Evolutionary conservation across 2,113 vertebrate species (phyloP).

Genomic region (Capreolus pygargus): DNA sequence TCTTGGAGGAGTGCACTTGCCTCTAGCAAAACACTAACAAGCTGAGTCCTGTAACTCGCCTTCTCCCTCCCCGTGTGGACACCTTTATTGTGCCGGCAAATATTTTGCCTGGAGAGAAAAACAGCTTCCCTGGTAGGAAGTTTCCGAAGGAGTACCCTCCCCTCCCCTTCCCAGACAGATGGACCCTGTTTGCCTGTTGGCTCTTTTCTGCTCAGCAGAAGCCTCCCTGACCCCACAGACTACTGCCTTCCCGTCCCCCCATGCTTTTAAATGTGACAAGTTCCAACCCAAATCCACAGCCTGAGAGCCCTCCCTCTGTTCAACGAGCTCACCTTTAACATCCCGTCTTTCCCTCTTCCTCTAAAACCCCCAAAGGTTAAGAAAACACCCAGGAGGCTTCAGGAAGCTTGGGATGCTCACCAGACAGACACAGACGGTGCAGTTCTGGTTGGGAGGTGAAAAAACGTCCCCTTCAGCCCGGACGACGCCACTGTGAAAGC

Average conservation of each 20-base stretch:
- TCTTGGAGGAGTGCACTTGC: not conserved
- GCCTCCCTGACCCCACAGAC: not conserved
- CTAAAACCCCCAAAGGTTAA: conserved; percentile 31
- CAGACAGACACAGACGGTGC: conserved; percentile 84
- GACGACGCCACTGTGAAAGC: conserved; percentile 78
- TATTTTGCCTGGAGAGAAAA: conserved; percentile 45
- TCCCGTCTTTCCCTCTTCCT: not conserved
- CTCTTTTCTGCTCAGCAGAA: not conserved
- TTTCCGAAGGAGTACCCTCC: not conserved
- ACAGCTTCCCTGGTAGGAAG: not conserved
- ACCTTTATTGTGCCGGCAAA: not conserved
- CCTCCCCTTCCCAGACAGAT: not conserved
- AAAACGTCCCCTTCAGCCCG: conserved; percentile 82
- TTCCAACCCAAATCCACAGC: not conserved
- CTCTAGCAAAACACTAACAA: not conserved
- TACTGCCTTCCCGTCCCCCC: not conserved
- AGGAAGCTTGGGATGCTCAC: conserved; percentile 62
- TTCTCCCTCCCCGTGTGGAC: not conserved
- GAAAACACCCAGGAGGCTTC: not conserved
- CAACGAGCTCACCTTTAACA: not conserved
- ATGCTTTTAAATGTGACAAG: not conserved
- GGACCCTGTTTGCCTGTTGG: not conserved
- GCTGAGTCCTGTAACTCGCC: not conserved
- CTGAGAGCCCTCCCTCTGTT: not conserved
- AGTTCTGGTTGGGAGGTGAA: conserved; percentile 78